Evolutionary conservation across 2,113 vertebrate species (phyloP).

Genomic region (Anhinga rufa): DNA sequence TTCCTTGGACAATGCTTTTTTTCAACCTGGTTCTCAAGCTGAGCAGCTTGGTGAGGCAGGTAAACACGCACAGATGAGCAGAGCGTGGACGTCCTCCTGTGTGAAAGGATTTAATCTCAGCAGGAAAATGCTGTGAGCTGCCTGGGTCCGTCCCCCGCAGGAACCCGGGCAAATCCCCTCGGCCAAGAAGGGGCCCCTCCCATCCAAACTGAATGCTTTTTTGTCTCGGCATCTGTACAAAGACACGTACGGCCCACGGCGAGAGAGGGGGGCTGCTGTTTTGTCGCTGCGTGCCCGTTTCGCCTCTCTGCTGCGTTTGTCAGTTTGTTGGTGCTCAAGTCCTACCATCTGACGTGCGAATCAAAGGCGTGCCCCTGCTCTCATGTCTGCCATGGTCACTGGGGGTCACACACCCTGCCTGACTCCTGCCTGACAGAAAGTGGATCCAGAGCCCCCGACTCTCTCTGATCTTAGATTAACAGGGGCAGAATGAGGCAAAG

Average conservation of each 20-base stretch:
- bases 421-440: background rate
- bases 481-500: background rate
- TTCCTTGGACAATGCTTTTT: background rate
- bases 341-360: background rate
- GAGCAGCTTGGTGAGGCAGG: background rate
- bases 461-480: background rate
- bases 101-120: background rate
- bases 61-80: background rate
- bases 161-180: background rate
- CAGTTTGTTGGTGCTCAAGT: background rate
- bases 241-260: background rate
- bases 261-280: background rate
- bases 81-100: background rate
- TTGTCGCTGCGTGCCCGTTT: background rate
- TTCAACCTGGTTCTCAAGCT: background rate
- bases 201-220: background rate
- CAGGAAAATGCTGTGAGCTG: background rate
- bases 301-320: background rate
- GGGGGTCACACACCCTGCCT: too few species aligned
- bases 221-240: background rate
- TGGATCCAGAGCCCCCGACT: background rate
- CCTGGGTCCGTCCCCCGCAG: background rate
- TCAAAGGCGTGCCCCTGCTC: background rate
- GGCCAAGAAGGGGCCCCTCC: background rate
- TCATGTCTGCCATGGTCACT: fast-evolving